phyloP scores from a whole-genome alignment of 2,797 vertebrate species.

The Adelosebastes latens region DNA sequence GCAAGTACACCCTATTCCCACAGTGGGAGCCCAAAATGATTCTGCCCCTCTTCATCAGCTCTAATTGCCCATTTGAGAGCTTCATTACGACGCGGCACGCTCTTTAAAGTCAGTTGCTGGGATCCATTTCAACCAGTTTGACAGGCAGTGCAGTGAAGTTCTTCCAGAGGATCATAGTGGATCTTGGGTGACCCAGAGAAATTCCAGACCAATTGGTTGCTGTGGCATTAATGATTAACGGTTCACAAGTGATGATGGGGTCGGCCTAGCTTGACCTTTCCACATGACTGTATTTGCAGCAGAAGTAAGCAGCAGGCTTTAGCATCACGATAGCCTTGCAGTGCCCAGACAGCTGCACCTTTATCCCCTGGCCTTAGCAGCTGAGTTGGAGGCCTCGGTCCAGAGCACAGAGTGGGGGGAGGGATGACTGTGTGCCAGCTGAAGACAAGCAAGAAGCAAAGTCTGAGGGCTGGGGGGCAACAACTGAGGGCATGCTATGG shows the following conservation, averaged over 20 bases:
- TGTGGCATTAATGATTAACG: conserved; percentile 72
- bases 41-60: conserved; percentile 51
- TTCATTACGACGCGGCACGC: conserved; percentile 39
- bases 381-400: conserved; percentile 54
- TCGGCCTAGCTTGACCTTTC: conserved; percentile 75
- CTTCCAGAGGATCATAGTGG: conserved; percentile 57
- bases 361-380: conserved; percentile 73
- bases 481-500: not conserved
- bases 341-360: conserved; percentile 76
- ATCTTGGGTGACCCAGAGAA: conserved; percentile 60
- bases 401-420: conserved; percentile 13
- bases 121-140: conserved; percentile 54
- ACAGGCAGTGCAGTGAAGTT: conserved; percentile 38
- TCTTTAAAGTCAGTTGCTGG: conserved; percentile 39
- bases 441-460: conserved; percentile 13
- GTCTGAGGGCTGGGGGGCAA: not conserved
- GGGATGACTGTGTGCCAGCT: conserved; percentile 14
- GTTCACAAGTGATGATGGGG: conserved; percentile 58
- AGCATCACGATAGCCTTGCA: conserved; percentile 63
- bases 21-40: conserved; percentile 48
- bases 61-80: conserved; percentile 63
- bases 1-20: conserved; percentile 13
- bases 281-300: conserved; percentile 63
- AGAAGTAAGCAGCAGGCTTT: conserved; percentile 71
- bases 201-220: conserved; percentile 68